These are phyloP conservation scores for Antheraea mylitta DNA, from an alignment of 1,140 invertebrate genomes.

Conservation along the genomic window DNA sequence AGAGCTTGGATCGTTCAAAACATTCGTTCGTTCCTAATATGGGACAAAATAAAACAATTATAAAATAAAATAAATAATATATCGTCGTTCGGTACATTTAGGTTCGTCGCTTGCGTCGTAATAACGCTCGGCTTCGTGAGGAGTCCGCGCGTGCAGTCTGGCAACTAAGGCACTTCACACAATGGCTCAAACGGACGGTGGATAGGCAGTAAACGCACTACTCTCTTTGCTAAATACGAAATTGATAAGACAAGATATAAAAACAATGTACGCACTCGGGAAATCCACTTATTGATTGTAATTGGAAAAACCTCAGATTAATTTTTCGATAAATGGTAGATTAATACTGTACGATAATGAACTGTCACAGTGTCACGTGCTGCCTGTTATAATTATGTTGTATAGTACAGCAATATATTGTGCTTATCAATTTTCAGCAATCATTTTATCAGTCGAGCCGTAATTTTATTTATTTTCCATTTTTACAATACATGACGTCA, in stretches of 20 bases:
- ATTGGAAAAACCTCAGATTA: background rate
- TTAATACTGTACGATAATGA: background rate
- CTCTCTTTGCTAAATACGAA: too few species aligned
- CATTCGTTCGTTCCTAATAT: too few species aligned
- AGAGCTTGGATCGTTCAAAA: too few species aligned
- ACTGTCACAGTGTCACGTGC: background rate
- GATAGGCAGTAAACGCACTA: slow-evolving; percentile 81
- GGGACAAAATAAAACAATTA: too few species aligned
- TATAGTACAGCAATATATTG: too few species aligned
- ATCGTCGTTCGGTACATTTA: slow-evolving; percentile 23
- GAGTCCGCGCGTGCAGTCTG: slow-evolving; percentile 93
- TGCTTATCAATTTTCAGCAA: too few species aligned
- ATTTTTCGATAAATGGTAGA: background rate
- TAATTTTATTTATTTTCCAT: too few species aligned
- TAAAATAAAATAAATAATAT: background rate
- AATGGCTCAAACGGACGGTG: slow-evolving; percentile 95
- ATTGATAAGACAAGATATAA: too few species aligned
- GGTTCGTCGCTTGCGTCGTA: slow-evolving; percentile 88
- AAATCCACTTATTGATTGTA: background rate
- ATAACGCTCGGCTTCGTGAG: slow-evolving; percentile 92
- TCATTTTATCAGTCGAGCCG: too few species aligned
- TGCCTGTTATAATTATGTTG: too few species aligned
- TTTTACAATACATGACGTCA: too few species aligned
- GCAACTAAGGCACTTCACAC: slow-evolving; percentile 93
- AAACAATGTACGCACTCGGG: too few species aligned